Conservation (phyloP, 2,888 invertebrate species). For the Meteorus cinctellus region DNA sequence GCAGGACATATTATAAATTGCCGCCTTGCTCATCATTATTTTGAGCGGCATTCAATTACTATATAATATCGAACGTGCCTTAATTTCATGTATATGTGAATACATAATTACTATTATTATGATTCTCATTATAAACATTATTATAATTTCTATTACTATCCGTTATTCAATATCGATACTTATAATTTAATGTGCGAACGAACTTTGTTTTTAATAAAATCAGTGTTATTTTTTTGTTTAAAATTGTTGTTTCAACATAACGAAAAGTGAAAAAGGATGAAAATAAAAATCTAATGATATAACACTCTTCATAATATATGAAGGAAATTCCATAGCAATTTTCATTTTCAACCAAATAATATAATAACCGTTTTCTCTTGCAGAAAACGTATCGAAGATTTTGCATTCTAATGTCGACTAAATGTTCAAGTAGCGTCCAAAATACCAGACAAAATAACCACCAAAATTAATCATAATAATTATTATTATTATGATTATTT, state of each 20-base stretch:
- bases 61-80: conserved; percentile 72
- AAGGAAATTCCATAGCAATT: too few relatives aligned
- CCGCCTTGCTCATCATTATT: conserved; percentile 52
- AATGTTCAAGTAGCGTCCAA: too few relatives aligned
- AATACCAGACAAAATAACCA: too few relatives aligned
- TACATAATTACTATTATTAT: conserved; percentile 60
- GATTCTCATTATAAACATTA: conserved; percentile 56
- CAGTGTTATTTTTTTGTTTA: conserved; percentile 72
- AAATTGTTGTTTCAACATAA: conserved; percentile 28
- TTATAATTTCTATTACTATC: conserved; percentile 19
- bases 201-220: conserved; percentile 70
- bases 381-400: too few relatives aligned
- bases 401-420: too few relatives aligned
- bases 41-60: conserved; percentile 63
- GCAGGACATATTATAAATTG: conserved; percentile 36
- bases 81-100: conserved; percentile 64
- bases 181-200: conserved; percentile 67
- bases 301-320: not conserved
- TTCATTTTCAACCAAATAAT: too few relatives aligned
- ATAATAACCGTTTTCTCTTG: too few relatives aligned
- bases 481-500: too few relatives aligned
- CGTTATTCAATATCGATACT: not conserved
- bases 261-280: not conserved
- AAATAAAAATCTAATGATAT: not conserved
- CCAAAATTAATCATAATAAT: too few relatives aligned